phyloP scores from a whole-genome alignment of 2,113 vertebrate species.

The Noctilio leporinus region DNA sequence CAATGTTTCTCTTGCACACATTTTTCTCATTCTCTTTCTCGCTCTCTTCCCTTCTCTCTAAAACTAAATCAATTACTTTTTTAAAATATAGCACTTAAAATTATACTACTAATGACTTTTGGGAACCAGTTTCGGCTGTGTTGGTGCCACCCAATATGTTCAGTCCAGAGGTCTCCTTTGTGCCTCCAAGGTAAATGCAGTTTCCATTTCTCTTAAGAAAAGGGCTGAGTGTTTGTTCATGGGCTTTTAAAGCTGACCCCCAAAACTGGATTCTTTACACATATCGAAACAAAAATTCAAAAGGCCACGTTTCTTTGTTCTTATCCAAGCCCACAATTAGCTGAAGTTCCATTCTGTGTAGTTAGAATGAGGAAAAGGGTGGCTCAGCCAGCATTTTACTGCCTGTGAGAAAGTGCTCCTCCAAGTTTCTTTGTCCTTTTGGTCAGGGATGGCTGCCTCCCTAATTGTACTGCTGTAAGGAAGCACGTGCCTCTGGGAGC shows the following conservation, averaged over 20 bases:
- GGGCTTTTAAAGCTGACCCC: constrained; percentile 27
- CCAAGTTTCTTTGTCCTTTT: constrained; percentile 60
- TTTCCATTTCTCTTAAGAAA: constrained; percentile 35
- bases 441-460: constrained; percentile 77
- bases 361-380: constrained; percentile 3
- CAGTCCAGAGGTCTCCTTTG: background rate
- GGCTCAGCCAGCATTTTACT: constrained; percentile 56
- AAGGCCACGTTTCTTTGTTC: constrained; percentile 72
- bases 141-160: background rate
- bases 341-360: constrained; percentile 5
- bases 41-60: too few species aligned
- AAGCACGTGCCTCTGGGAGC: constrained; percentile 79
- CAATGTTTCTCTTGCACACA: too few species aligned
- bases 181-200: constrained; percentile 23
- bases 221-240: constrained; percentile 36
- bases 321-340: constrained; percentile 49
- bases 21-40: too few species aligned
- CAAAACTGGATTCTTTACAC: constrained; percentile 43
- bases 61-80: too few species aligned
- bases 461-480: constrained; percentile 85
- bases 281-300: constrained; percentile 6
- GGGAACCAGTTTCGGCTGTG: background rate
- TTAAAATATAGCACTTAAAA: background rate
- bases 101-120: background rate
- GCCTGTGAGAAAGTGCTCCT: constrained; percentile 32